phyloP scores from a whole-genome alignment of 2,113 vertebrate genomes.

The Melozone crissalis region DNA sequence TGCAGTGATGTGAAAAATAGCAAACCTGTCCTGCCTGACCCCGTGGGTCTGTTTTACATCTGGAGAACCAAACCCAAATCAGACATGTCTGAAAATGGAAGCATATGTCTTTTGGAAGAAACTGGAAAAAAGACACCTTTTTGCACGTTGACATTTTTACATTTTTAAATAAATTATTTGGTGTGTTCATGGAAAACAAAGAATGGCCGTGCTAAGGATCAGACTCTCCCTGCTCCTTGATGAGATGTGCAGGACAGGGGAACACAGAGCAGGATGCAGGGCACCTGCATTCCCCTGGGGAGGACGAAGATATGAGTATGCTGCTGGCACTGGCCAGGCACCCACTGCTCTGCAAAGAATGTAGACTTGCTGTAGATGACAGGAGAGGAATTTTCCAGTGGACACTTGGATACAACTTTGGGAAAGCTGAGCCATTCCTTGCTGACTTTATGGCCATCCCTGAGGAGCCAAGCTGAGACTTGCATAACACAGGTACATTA shows the following conservation, averaged over 20 bases:
- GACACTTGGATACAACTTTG: neutral
- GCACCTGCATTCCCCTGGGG: too few relatives aligned
- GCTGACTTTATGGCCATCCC: neutral
- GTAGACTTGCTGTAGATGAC: neutral
- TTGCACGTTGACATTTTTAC: neutral
- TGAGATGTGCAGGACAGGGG: neutral
- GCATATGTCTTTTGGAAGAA: rapidly evolving
- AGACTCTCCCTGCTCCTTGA: neutral
- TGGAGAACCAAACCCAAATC: neutral
- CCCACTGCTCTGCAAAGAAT: neutral
- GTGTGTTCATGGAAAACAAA: neutral
- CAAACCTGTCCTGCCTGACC: conserved; percentile 49
- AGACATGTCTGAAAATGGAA: neutral
- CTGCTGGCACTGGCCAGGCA: neutral
- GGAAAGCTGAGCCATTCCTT: neutral
- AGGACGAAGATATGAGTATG: rapidly evolving
- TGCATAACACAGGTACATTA: rapidly evolving
- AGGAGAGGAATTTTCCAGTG: neutral
- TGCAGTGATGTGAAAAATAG: conserved; percentile 61
- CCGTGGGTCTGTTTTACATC: conserved; percentile 14
- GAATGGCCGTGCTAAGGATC: rapidly evolving
- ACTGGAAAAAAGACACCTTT: neutral
- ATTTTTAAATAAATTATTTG: neutral
- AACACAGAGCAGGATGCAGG: neutral
- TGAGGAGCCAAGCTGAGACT: neutral